Base-by-base conservation (phyloP, 2,797 vertebrate genomes). In the Anabas testudineus region DNA sequence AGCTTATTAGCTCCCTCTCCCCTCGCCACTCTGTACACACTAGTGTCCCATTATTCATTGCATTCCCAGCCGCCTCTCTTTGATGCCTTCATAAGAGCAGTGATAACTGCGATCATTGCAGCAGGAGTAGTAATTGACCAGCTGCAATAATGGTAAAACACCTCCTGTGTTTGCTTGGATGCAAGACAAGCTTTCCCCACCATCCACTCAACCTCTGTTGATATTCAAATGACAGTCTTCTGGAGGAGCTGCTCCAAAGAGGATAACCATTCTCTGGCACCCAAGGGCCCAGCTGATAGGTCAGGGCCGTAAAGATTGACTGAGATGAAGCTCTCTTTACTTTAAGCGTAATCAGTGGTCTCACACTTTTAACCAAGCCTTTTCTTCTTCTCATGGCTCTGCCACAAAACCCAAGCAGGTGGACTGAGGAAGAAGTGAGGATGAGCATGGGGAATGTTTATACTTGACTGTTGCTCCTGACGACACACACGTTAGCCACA, bases 11-110 rank as follows among this genome's bases (percentile, higher is more conserved):
- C 86, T 84, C 82, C 83, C 72, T 64, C 85, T 81, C 78, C 73
- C 76, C 76, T 80, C 84, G 76, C 74, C 68, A 59, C 76, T 86
- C 74, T 82, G 57, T 69, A 67, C 71, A 71, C 76, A 81, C 81
- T 71, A 79, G 85, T 81, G 77, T 73, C 82, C 88, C 77, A 90
- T 92, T 90, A 90, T 84, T 84, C 69, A 57, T 41, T 39, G 77
- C 81, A 42, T 78, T 81, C 74, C 67, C 76, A 65, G 77, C 68
- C 54, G 59, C 71, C 68, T 77, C 83, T 78, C 88, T 91, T 90
- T 93, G 88, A 91, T 90, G 89, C 85, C 74, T 89, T 85, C 82
- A 91, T 88, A 89, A 92, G 83, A 87, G 86, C 82, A 81, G 64
- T 72, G 85, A 90, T 92, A 90, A 91, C 89, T 80, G 78, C 70